These are phyloP conservation scores for Semaprochilodus insignis DNA, from an alignment of 2,797 vertebrate genomes.

Conservation along the genomic window DNA sequence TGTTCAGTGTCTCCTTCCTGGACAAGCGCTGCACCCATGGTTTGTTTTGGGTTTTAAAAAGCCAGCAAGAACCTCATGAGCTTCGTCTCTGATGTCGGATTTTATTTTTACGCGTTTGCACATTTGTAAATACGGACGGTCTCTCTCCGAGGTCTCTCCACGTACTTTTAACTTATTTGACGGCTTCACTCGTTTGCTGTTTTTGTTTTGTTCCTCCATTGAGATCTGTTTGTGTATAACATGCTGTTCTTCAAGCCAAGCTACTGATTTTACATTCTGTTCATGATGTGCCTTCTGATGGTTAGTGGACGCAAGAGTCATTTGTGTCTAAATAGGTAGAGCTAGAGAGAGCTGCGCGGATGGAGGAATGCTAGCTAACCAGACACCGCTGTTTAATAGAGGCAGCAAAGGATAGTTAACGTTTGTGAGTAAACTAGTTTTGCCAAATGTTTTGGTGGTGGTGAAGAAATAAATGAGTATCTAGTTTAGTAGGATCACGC, in stretches of 20 bases:
- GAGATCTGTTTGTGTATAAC: conserved; percentile 56
- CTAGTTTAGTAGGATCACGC: conserved; percentile 1
- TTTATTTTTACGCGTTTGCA: conserved; percentile 79
- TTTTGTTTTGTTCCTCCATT: neutral
- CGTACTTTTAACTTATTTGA: conserved; percentile 47
- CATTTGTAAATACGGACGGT: conserved; percentile 77
- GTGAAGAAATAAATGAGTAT: neutral
- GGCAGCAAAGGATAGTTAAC: conserved; percentile 10
- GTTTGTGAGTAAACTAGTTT: conserved; percentile 30
- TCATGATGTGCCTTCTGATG: conserved; percentile 77
- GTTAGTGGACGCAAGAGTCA: conserved; percentile 47
- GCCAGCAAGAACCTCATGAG: conserved; percentile 65
- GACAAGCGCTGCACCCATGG: conserved; percentile 21
- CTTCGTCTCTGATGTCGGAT: conserved; percentile 61
- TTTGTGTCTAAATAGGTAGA: conserved; percentile 9
- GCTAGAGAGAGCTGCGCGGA: neutral
- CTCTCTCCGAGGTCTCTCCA: conserved; percentile 63
- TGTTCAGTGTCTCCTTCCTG: conserved; percentile 14
- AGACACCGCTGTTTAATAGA: conserved; percentile 11
- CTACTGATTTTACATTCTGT: conserved; percentile 63
- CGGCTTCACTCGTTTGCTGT: conserved; percentile 38
- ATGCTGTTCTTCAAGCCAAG: conserved; percentile 65
- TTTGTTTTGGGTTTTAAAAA: conserved; percentile 42
- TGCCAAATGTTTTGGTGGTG: conserved; percentile 46
- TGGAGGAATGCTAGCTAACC: conserved; percentile 23